Evolutionary conservation across 2,888 invertebrate genomes (phyloP).

Genomic region (Drosophila birchii): DNA sequence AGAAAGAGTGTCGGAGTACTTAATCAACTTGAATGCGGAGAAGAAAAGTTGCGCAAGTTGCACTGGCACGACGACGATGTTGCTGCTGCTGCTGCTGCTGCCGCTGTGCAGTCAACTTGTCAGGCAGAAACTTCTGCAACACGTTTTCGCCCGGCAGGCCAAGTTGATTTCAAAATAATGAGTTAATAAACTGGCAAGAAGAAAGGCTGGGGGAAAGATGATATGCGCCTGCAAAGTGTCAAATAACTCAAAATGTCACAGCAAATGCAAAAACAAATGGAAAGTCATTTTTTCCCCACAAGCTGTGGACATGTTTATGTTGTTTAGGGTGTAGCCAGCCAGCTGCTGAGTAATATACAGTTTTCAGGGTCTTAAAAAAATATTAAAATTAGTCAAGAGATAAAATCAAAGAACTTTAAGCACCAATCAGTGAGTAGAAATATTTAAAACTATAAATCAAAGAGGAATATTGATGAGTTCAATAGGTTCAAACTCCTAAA

Average conservation of each 20-base stretch:
- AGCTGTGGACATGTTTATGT: slow-evolving; percentile 28
- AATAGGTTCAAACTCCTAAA: background rate
- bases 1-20: slow-evolving; percentile 56
- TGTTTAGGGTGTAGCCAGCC: slow-evolving; percentile 23
- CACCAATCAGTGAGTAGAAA: background rate
- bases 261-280: slow-evolving; percentile 72
- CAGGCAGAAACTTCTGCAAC: slow-evolving; percentile 55
- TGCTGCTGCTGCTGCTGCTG: slow-evolving; percentile 9
- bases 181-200: slow-evolving; percentile 67
- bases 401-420: background rate
- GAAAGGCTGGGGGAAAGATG: slow-evolving; percentile 45
- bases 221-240: slow-evolving; percentile 71
- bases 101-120: slow-evolving; percentile 45
- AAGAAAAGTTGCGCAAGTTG: slow-evolving; percentile 50
- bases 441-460: background rate
- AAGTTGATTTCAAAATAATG: slow-evolving; percentile 73
- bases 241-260: slow-evolving; percentile 79
- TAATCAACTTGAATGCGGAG: slow-evolving; percentile 52
- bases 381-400: background rate
- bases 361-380: background rate
- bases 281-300: slow-evolving; percentile 56
- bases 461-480: background rate
- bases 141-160: slow-evolving; percentile 58
- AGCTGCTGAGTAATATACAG: slow-evolving; percentile 10
- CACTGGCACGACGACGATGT: slow-evolving; percentile 8